phyloP scores from a whole-genome alignment of 64 coral and sea anemone genomes.

The Pachyseris speciosa region DNA sequence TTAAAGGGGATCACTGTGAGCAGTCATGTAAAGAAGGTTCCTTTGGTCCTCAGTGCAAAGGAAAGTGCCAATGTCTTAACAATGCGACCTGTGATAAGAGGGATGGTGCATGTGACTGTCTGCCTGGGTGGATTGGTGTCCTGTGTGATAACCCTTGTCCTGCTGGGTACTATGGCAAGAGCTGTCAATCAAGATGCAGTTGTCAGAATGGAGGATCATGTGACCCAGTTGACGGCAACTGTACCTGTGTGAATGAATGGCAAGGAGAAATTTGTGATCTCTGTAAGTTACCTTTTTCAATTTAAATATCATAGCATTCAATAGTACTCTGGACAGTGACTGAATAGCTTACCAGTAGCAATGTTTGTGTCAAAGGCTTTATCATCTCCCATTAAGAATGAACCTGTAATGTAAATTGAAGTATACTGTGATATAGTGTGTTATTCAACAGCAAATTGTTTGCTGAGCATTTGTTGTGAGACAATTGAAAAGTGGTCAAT shows the following conservation, averaged over 20 bases:
- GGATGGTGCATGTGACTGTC: conserved; percentile 88
- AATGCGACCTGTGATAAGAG: conserved; percentile 76
- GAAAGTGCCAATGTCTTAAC: conserved; percentile 68
- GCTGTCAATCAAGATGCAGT: conserved; percentile 72
- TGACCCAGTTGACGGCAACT: conserved; percentile 78
- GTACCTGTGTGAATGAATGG: conserved; percentile 90
- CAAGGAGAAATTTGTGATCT: conserved; percentile 76
- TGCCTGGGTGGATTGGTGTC: conserved; percentile 74
- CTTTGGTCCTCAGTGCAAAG: conserved; percentile 80
- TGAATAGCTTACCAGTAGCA: too few species aligned
- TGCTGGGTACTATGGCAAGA: conserved; percentile 86
- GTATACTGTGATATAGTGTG: too few species aligned
- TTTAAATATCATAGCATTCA: neutral
- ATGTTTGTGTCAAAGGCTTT: too few species aligned
- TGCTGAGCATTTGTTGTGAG: too few species aligned
- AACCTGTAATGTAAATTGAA: too few species aligned
- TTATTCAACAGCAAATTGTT: too few species aligned
- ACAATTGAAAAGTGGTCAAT: too few species aligned
- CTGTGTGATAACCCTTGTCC: conserved; percentile 78
- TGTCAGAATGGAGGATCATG: conserved; percentile 88
- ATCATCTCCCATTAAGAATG: too few species aligned
- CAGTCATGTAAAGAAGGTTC: conserved; percentile 32
- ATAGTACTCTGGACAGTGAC: too few species aligned
- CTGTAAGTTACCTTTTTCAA: conserved; percentile 56
- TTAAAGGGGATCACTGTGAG: conserved; percentile 58